Percentiles rank a stretch among this genome's conserved stretches.
Evolutionary conservation across 2,888 invertebrate genomes (phyloP).

Genomic region (Pristionchus mayeri): DNA sequence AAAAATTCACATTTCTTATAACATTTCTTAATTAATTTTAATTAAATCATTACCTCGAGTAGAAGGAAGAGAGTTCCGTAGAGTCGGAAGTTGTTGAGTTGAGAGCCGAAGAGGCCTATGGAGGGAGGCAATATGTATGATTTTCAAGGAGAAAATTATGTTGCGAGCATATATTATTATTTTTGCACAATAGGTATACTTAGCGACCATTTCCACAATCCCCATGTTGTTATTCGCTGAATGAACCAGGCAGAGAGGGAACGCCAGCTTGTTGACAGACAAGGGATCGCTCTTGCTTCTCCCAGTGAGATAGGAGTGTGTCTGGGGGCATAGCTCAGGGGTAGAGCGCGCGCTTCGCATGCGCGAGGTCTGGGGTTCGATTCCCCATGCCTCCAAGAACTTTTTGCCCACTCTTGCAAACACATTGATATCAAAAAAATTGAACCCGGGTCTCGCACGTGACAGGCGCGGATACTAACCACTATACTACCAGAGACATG

Average conservation of each 20-base stretch:
- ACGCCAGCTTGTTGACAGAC: background rate
- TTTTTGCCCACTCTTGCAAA: background rate
- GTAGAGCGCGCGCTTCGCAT: conserved; percentile 76
- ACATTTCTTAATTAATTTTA: too few relatives aligned
- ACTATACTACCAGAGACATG: conserved; percentile 65
- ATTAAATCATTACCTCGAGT: conserved; percentile 83
- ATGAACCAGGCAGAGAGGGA: background rate
- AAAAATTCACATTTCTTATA: too few relatives aligned
- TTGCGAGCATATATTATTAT: too few relatives aligned
- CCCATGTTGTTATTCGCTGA: background rate
- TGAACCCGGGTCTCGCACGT: conserved; percentile 69
- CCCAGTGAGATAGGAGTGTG: background rate
- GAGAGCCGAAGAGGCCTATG: conserved; percentile 62
- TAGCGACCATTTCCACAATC: too few relatives aligned
- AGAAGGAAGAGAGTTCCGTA: conserved; percentile 92
- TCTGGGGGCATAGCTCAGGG: conserved; percentile 74
- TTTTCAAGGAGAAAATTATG: too few relatives aligned
- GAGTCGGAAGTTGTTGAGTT: conserved; percentile 96
- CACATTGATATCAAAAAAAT: too few relatives aligned
- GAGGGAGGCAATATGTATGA: background rate
- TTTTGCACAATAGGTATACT: background rate
- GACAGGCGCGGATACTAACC: conserved; percentile 69
- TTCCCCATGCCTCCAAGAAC: conserved; percentile 69
- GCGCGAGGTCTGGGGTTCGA: conserved; percentile 75
- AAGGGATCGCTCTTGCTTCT: background rate